Percentiles rank a stretch among this genome's conserved stretches.
phyloP scores from a whole-genome alignment of 2,113 vertebrate species.

The Tauraco erythrolophus region DNA sequence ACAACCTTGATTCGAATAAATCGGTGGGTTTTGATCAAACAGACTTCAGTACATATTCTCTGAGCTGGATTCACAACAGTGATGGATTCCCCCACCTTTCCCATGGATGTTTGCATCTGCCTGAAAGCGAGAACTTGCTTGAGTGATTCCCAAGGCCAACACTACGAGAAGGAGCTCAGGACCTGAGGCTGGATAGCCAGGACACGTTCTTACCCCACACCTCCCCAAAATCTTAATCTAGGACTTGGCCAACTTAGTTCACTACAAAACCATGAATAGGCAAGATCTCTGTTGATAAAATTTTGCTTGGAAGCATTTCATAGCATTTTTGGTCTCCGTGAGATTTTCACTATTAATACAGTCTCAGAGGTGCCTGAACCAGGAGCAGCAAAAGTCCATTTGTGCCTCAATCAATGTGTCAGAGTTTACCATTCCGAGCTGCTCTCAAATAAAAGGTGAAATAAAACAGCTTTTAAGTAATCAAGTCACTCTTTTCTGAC shows the following conservation, averaged over 20 bases:
- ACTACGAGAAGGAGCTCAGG: background rate
- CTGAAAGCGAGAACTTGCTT: background rate
- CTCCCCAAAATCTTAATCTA: background rate
- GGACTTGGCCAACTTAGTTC: background rate
- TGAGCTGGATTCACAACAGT: background rate
- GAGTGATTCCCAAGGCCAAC: background rate
- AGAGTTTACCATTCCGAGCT: background rate
- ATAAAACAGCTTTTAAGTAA: background rate
- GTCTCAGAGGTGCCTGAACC: background rate
- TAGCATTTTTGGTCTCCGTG: background rate
- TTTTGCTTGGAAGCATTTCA: background rate
- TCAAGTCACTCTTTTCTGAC: background rate
- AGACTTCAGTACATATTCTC: background rate
- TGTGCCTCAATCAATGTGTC: background rate
- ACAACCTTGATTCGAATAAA: background rate
- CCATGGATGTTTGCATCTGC: background rate
- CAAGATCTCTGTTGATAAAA: background rate
- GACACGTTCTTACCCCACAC: fast-evolving
- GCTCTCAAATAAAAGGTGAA: background rate
- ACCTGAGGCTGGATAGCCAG: background rate
- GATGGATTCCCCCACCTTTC: background rate
- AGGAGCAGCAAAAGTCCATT: background rate
- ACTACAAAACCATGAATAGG: background rate
- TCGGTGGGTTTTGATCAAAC: background rate
- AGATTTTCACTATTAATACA: background rate